Conservation (phyloP, 2,888 invertebrate species). For the Hirtodrosophila histrioides region DNA sequence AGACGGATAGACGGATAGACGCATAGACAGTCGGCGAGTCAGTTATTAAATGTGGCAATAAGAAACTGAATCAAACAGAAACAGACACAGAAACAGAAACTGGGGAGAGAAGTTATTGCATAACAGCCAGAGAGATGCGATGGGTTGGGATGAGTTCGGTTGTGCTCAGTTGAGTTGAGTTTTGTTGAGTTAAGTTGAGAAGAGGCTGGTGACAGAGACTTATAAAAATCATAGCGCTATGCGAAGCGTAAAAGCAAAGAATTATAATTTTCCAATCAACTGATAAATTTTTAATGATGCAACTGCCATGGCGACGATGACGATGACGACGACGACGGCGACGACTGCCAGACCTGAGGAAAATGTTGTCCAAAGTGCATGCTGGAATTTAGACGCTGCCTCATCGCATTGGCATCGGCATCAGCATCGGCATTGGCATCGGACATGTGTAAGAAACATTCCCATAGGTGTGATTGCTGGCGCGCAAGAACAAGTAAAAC, state of each 20-base stretch:
- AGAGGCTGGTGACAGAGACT: conserved; percentile 24
- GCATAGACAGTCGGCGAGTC: conserved; percentile 28
- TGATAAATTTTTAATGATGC: conserved; percentile 79
- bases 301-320: conserved; percentile 36
- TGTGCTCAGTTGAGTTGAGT: neutral
- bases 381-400: conserved; percentile 63
- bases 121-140: conserved; percentile 46
- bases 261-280: conserved; percentile 79
- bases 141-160: neutral
- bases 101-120: conserved; percentile 50
- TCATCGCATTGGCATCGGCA: conserved; percentile 11
- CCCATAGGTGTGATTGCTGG: conserved; percentile 80
- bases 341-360: conserved; percentile 42
- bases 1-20: conserved; percentile 17
- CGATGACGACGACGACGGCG: conserved; percentile 13
- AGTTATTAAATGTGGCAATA: conserved; percentile 75
- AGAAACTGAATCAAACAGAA: conserved; percentile 16
- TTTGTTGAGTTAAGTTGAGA: neutral
- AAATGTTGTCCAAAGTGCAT: conserved; percentile 75
- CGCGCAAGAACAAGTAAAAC: conserved; percentile 79
- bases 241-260: conserved; percentile 76
- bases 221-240: conserved; percentile 69
- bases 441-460: conserved; percentile 77
- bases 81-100: conserved; percentile 13
- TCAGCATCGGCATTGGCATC: conserved; percentile 17